These are phyloP conservation scores for Eubucco bourcierii DNA, from an alignment of 2,113 vertebrate genomes.

Conservation along the genomic window DNA sequence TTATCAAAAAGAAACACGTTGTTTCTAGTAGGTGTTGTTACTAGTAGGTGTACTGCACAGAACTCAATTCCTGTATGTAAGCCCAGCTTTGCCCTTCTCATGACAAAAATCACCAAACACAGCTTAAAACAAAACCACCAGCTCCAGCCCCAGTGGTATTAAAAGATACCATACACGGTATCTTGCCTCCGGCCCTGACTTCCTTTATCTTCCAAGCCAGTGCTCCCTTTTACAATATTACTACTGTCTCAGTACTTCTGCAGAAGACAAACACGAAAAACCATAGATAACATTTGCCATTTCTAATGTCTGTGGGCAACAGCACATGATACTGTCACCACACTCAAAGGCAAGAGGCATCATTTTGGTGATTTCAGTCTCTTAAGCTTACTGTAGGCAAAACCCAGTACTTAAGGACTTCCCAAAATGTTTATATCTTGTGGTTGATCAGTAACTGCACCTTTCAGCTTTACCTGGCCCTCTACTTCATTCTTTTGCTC, in stretches of 20 bases:
- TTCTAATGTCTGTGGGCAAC: not conserved
- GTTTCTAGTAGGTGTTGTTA: not conserved
- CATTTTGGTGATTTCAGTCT: not conserved
- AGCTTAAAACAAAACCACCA: not conserved
- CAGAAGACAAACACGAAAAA: not conserved
- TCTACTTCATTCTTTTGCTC: not conserved
- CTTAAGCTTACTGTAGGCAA: not conserved
- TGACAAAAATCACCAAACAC: not conserved
- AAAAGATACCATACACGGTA: not conserved
- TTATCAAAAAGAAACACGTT: conserved; percentile 40
- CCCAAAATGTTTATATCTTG: not conserved
- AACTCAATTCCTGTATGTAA: not conserved
- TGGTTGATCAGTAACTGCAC: rapidly evolving
- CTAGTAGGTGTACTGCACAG: not conserved
- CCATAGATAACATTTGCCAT: not conserved
- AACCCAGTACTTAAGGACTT: not conserved
- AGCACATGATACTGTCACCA: not conserved
- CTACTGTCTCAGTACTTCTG: not conserved
- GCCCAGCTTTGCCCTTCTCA: not conserved
- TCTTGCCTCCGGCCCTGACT: not conserved
- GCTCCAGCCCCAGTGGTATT: not conserved
- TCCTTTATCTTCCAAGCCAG: not conserved
- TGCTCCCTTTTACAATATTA: not conserved
- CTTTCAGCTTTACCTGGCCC: not conserved
- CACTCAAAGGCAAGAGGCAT: not conserved